Conservation (phyloP, 2,113 vertebrate species). For the Pangasianodon gigas region DNA sequence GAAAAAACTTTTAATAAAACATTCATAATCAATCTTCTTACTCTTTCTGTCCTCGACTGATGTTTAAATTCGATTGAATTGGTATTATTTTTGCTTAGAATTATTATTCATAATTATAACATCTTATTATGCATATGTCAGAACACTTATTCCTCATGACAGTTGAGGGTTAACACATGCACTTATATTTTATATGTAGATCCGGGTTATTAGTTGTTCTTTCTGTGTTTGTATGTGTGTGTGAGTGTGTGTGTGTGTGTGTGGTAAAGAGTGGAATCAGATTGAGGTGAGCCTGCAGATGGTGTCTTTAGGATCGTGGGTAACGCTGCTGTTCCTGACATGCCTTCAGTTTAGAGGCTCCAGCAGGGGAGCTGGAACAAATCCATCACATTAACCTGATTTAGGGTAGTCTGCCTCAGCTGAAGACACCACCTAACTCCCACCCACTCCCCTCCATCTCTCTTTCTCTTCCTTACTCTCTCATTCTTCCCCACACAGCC, state of each 20-base stretch:
- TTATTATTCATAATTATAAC: background rate
- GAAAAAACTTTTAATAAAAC: background rate
- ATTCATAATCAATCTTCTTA: background rate
- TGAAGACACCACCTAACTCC: background rate
- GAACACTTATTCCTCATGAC: too few species aligned
- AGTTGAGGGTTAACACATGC: background rate
- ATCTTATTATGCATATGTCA: background rate
- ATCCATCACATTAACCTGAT: conserved; percentile 59
- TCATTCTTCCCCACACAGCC: conserved; percentile 16
- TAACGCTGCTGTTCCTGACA: conserved; percentile 24
- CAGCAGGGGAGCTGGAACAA: conserved; percentile 53
- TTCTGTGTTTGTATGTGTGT: conserved; percentile 25
- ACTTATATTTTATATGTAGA: background rate
- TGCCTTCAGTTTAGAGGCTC: conserved; percentile 31
- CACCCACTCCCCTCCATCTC: background rate
- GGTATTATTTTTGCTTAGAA: background rate
- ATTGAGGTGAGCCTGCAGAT: conserved; percentile 62
- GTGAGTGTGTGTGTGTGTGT: conserved; percentile 18
- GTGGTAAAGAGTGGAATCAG: background rate
- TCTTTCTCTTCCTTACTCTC: conserved; percentile 1
- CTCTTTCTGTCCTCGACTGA: background rate
- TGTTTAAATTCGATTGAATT: background rate
- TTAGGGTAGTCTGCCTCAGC: conserved; percentile 51
- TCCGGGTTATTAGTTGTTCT: background rate
- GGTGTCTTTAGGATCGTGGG: conserved; percentile 61